phyloP scores from a whole-genome alignment of 1,140 invertebrate species.

The Cecropterus lyciades region DNA sequence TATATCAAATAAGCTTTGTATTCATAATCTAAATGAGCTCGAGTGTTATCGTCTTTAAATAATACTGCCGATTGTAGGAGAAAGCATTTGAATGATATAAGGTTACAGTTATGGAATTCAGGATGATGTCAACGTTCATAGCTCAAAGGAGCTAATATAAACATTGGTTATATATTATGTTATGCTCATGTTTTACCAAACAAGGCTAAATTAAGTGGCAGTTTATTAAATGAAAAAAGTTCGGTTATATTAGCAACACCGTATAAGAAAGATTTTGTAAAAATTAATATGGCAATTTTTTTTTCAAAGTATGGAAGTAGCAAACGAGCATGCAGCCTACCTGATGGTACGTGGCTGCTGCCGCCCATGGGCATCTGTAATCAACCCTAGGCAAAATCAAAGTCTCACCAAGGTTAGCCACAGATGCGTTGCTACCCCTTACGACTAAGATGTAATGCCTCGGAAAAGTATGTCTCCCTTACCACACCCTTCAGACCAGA shows the following conservation, averaged over 20 bases:
- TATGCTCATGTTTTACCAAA: not conserved
- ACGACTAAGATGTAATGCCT: too few species aligned
- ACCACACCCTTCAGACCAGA: too few species aligned
- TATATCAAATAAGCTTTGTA: constrained; percentile 17
- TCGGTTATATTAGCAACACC: not conserved
- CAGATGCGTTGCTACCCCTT: too few species aligned
- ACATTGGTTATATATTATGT: not conserved
- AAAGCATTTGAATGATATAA: constrained; percentile 14
- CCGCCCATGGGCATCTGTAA: too few species aligned
- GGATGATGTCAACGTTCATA: constrained; percentile 23
- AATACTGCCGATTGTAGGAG: constrained; percentile 23
- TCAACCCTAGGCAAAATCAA: too few species aligned
- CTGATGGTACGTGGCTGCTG: too few species aligned
- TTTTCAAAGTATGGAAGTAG: too few species aligned
- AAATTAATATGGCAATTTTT: too few species aligned
- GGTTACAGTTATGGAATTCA: constrained; percentile 17
- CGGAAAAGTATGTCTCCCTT: too few species aligned
- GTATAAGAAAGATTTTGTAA: too few species aligned
- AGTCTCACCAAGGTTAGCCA: too few species aligned
- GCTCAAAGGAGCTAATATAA: not conserved
- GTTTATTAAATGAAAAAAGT: not conserved
- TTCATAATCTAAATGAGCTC: constrained; percentile 11
- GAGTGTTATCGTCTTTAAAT: constrained; percentile 13
- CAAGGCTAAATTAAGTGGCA: not conserved
- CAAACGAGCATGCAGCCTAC: too few species aligned